Conservation (phyloP, 2,797 vertebrate genomes). For the Diplodus sargus region DNA sequence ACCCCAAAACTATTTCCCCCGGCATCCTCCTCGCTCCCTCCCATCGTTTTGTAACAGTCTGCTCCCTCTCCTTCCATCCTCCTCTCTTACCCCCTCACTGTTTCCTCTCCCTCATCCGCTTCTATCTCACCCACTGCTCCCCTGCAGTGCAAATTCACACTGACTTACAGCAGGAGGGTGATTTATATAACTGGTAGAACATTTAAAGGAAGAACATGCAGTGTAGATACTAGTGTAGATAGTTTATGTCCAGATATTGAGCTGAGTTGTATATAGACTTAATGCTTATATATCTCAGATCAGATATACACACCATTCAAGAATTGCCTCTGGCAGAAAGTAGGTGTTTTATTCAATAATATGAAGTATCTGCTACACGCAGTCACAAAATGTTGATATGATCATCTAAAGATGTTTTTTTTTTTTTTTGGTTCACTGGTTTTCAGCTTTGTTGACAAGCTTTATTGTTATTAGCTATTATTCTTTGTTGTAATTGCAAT, state of each 20-base stretch:
- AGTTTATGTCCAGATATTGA: constrained; percentile 2
- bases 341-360: background rate
- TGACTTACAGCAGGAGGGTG: constrained; percentile 9
- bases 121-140: background rate
- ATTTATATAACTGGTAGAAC: constrained; percentile 32
- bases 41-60: constrained; percentile 48
- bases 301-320: background rate
- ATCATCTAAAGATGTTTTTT: background rate
- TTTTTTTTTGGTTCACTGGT: too few relatives aligned
- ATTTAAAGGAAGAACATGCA: background rate
- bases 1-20: constrained; percentile 61
- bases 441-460: too few relatives aligned
- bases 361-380: background rate
- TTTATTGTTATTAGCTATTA: background rate
- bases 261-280: background rate
- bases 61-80: constrained; percentile 22
- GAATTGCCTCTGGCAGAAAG: background rate
- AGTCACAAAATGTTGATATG: background rate
- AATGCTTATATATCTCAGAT: background rate
- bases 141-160: background rate
- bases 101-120: constrained; percentile 24
- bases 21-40: constrained; percentile 23
- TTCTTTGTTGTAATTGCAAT: background rate
- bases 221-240: background rate
- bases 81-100: constrained; percentile 7